Conservation (phyloP, 2,888 invertebrate genomes). For the Phaedon cochleariae region DNA sequence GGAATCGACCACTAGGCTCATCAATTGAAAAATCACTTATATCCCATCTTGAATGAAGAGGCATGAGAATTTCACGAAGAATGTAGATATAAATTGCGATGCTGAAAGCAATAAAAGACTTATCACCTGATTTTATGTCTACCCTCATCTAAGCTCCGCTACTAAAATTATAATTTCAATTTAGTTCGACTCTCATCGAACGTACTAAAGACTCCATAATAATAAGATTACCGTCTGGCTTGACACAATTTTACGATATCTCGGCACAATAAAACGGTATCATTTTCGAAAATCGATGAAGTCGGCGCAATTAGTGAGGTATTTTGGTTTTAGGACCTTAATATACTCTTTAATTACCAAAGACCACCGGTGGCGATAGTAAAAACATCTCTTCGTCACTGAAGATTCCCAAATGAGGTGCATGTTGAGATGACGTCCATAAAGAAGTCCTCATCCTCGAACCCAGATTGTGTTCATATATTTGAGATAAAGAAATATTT, state of each 20-base stretch:
- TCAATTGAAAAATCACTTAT: too few species aligned
- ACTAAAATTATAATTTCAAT: conserved; percentile 37
- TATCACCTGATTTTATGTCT: conserved; percentile 34
- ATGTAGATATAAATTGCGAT: conserved; percentile 12
- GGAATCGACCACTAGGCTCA: too few species aligned
- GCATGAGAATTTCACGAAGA: conserved; percentile 9
- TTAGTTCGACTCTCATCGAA: conserved; percentile 20
- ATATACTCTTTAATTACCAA: conserved; percentile 38
- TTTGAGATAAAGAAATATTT: background rate
- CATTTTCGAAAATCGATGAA: conserved; percentile 45
- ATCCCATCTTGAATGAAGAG: background rate
- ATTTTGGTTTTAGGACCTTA: conserved; percentile 42
- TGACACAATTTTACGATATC: conserved; percentile 38
- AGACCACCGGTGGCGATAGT: conserved; percentile 40
- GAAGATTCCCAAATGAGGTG: conserved; percentile 26
- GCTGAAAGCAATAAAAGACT: conserved; percentile 28
- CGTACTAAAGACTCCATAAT: conserved; percentile 31
- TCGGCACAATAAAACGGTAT: conserved; percentile 37
- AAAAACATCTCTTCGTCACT: conserved; percentile 36
- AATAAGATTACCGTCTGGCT: conserved; percentile 29
- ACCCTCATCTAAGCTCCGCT: conserved; percentile 28
- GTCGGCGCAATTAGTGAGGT: conserved; percentile 49
- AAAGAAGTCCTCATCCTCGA: background rate
- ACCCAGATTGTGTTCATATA: background rate
- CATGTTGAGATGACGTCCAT: conserved; percentile 1